phyloP scores from a whole-genome alignment of 1,140 invertebrate species.

The Gryllus bimaculatus region DNA sequence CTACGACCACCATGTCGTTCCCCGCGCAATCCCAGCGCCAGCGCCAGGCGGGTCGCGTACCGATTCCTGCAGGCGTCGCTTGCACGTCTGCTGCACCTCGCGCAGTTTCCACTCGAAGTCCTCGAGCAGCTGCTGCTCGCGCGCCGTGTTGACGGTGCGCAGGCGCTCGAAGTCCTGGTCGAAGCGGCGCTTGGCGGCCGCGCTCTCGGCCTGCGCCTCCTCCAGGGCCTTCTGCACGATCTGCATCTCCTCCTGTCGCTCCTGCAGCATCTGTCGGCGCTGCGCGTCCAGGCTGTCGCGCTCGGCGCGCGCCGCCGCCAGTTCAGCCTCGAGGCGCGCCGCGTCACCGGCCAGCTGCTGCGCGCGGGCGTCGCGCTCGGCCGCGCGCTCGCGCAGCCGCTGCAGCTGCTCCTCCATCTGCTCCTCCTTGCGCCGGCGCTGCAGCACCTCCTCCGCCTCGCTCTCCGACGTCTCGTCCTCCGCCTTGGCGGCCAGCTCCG shows the following conservation, averaged over 20 bases:
- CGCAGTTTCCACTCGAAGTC: slow-evolving; percentile 61
- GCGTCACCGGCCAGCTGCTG: neutral
- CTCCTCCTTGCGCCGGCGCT: neutral
- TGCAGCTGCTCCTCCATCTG: neutral
- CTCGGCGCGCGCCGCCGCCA: neutral
- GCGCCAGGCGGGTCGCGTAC: neutral
- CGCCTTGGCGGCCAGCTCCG: neutral
- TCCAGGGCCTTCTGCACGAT: slow-evolving; percentile 37
- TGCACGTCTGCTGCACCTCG: slow-evolving; percentile 51
- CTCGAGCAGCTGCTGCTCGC: slow-evolving; percentile 51
- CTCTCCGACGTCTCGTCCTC: neutral
- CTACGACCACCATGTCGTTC: too few relatives aligned
- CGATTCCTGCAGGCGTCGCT: slow-evolving; percentile 46
- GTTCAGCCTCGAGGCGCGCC: neutral
- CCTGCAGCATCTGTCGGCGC: neutral
- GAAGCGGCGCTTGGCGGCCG: slow-evolving; percentile 46
- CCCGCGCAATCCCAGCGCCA: too few relatives aligned
- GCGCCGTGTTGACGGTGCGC: slow-evolving; percentile 41
- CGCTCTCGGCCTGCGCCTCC: slow-evolving; percentile 45
- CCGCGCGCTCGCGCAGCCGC: too few relatives aligned
- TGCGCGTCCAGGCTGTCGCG: neutral
- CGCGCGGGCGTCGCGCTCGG: neutral
- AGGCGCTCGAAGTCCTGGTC: slow-evolving; percentile 52
- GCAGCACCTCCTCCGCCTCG: neutral
- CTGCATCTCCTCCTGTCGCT: neutral